Conservation (phyloP, 2,113 vertebrate genomes). For the Serinus canaria region DNA sequence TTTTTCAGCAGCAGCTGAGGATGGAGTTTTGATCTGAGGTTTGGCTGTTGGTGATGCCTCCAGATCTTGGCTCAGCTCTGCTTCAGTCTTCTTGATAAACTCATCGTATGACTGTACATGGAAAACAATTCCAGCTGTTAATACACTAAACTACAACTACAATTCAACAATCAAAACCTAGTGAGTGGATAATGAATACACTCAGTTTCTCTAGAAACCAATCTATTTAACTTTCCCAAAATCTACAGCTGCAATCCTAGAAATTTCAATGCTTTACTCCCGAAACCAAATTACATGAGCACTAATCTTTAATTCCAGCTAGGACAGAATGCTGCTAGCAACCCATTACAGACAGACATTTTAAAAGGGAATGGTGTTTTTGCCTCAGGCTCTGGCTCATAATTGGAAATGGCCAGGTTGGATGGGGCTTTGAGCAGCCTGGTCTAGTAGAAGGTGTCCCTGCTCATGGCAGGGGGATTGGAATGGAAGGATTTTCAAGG, state of each 20-base stretch:
- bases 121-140: constrained; percentile 16
- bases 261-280: background rate
- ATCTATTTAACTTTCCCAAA: background rate
- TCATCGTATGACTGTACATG: constrained; percentile 86
- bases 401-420: background rate
- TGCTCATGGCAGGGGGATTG: background rate
- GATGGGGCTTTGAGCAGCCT: background rate
- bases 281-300: background rate
- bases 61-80: constrained; percentile 84
- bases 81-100: constrained; percentile 95
- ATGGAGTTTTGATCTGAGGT: constrained; percentile 80
- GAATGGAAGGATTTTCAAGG: background rate
- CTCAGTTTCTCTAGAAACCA: background rate
- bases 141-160: background rate
- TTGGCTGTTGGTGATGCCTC: constrained; percentile 76
- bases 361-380: background rate
- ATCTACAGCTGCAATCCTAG: background rate
- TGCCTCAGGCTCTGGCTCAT: background rate
- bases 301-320: background rate
- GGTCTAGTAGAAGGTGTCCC: background rate
- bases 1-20: constrained; percentile 75
- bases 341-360: background rate
- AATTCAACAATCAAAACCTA: background rate
- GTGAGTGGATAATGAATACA: background rate
- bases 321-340: background rate